phyloP scores from a whole-genome alignment of 2,797 vertebrate species.

The Perodicticus potto region DNA sequence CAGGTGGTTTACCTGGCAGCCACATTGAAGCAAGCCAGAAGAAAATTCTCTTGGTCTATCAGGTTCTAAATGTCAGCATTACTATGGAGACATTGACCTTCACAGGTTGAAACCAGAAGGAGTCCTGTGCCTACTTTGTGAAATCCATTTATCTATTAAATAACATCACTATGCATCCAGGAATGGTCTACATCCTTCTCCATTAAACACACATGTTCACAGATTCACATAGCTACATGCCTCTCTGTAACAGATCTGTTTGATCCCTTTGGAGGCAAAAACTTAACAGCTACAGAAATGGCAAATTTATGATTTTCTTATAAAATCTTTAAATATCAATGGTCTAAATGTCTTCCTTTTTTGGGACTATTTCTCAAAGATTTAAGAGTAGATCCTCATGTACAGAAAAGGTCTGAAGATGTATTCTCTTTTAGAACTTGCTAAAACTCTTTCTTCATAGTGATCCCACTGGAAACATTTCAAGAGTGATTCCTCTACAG shows the following conservation, averaged over 20 bases:
- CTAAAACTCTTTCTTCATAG: slow-evolving; percentile 53
- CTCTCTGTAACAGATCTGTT: slow-evolving; percentile 72
- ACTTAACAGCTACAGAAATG: slow-evolving; percentile 71
- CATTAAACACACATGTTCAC: slow-evolving; percentile 71
- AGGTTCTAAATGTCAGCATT: slow-evolving; percentile 42
- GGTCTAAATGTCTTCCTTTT: slow-evolving; percentile 11
- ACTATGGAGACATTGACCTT: not conserved
- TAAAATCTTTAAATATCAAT: slow-evolving; percentile 61
- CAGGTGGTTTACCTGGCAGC: not conserved
- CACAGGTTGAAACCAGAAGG: slow-evolving; percentile 61
- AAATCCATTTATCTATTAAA: slow-evolving; percentile 72
- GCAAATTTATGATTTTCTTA: slow-evolving; percentile 73
- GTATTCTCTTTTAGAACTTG: slow-evolving; percentile 39
- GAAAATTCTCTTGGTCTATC: not conserved
- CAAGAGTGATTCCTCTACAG: not conserved
- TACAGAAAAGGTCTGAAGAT: slow-evolving; percentile 34
- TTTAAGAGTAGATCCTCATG: slow-evolving; percentile 36
- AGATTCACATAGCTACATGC: slow-evolving; percentile 47
- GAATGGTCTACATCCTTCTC: slow-evolving; percentile 45
- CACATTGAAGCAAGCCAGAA: slow-evolving; percentile 30
- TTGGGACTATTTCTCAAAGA: slow-evolving; percentile 26
- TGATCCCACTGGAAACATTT: slow-evolving; percentile 11
- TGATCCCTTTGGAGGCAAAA: slow-evolving; percentile 70
- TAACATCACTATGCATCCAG: slow-evolving; percentile 4
- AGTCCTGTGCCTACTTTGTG: slow-evolving; percentile 25